These are phyloP conservation scores for Pituophis catenifer DNA, from an alignment of 2,113 vertebrate genomes.

Conservation along the genomic window DNA sequence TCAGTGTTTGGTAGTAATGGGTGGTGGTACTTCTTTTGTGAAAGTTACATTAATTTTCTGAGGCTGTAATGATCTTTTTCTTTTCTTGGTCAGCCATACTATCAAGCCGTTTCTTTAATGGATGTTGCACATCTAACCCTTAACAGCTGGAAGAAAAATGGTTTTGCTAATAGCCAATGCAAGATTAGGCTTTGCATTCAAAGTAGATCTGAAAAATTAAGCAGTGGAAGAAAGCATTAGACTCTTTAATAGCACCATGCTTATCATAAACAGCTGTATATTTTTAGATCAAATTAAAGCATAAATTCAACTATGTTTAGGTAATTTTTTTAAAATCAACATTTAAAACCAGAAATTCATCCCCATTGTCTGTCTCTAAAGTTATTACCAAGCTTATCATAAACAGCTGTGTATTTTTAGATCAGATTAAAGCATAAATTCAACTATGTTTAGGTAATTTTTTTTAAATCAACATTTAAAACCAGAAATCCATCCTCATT, in stretches of 20 bases:
- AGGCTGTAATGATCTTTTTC: conserved; percentile 11
- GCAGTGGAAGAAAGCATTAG: background rate
- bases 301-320: accelerated
- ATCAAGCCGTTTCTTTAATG: conserved; percentile 40
- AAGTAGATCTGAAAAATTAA: background rate
- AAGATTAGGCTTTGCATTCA: background rate
- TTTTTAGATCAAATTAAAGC: background rate
- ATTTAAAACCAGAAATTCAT: background rate
- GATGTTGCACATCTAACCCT: conserved; percentile 19
- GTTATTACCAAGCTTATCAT: background rate
- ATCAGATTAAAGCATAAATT: background rate
- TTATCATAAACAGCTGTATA: background rate
- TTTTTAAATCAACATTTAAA: background rate
- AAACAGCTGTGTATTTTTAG: background rate
- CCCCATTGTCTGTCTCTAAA: no score
- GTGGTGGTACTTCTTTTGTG: background rate
- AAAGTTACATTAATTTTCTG: background rate
- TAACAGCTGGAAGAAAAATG: conserved; percentile 34
- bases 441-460: background rate
- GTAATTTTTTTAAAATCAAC: background rate
- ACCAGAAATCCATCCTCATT: background rate
- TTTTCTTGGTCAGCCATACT: conserved; percentile 29
- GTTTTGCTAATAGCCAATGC: conserved; percentile 10
- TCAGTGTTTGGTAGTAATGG: background rate
- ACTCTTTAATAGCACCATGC: background rate